phyloP scores from a whole-genome alignment of 2,888 invertebrate species.

The Erebia aethiops region DNA sequence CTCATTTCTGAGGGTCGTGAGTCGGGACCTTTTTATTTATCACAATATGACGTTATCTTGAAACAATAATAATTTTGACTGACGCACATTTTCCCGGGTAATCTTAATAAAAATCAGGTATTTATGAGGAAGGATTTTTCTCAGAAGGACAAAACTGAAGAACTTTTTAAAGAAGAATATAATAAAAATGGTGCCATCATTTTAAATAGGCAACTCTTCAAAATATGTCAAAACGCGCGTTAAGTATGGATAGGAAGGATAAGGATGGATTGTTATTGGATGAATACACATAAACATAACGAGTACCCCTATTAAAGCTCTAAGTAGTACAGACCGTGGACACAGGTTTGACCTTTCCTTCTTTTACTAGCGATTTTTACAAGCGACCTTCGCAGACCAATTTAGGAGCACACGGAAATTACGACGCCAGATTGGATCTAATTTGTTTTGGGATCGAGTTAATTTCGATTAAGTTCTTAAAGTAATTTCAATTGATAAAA shows the following conservation, averaged over 20 bases:
- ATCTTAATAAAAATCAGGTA: not conserved
- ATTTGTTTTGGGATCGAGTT: conserved; percentile 16
- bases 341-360: not conserved
- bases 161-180: not conserved
- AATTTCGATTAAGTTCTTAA: conserved; percentile 4
- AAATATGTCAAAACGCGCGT: too few species aligned
- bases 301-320: not conserved
- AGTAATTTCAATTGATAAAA: not conserved
- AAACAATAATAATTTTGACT: too few species aligned
- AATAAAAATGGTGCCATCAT: too few species aligned
- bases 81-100: not conserved
- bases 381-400: conserved; percentile 31
- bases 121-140: not conserved
- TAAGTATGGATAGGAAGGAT: too few species aligned
- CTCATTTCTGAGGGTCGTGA: too few species aligned
- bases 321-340: not conserved
- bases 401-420: conserved; percentile 40
- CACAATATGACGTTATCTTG: too few species aligned
- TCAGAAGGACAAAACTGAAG: not conserved
- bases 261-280: too few species aligned
- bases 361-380: conserved; percentile 30
- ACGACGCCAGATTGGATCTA: conserved; percentile 27
- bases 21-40: too few species aligned
- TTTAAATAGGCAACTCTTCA: too few species aligned
- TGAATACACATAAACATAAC: too few species aligned